Conservation (phyloP, 1,140 invertebrate genomes). For the Bombus polaris region DNA sequence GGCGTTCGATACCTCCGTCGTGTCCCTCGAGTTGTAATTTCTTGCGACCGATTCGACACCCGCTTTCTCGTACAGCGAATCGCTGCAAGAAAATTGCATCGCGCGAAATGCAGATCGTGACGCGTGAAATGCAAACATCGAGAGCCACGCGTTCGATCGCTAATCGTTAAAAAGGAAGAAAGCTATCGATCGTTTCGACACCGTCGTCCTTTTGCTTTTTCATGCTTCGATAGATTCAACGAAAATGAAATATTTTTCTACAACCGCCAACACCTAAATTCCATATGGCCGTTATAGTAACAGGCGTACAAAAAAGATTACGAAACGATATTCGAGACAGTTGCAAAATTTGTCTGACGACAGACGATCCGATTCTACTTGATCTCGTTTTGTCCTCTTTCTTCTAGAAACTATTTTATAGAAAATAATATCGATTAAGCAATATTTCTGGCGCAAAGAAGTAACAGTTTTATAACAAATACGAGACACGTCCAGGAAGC, state of each 20-base stretch:
- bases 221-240: not conserved
- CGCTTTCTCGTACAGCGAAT: not conserved
- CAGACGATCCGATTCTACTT: not conserved
- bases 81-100: not conserved
- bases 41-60: not conserved
- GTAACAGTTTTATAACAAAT: not conserved
- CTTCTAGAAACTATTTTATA: not conserved
- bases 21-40: not conserved
- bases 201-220: not conserved
- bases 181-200: not conserved
- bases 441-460: not conserved
- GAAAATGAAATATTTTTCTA: not conserved
- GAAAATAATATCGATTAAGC: not conserved
- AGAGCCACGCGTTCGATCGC: not conserved
- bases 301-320: not conserved
- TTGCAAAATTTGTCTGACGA: not conserved
- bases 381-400: not conserved
- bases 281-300: not conserved
- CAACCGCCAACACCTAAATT: not conserved
- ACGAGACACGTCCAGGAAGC: not conserved
- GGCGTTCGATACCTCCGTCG: not conserved
- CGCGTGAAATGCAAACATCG: slow-evolving; percentile 17
- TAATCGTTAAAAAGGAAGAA: not conserved
- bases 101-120: slow-evolving; percentile 6
- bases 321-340: not conserved